These are phyloP conservation scores for Goniozus legneri DNA, from an alignment of 1,140 invertebrate species.

Conservation along the genomic window DNA sequence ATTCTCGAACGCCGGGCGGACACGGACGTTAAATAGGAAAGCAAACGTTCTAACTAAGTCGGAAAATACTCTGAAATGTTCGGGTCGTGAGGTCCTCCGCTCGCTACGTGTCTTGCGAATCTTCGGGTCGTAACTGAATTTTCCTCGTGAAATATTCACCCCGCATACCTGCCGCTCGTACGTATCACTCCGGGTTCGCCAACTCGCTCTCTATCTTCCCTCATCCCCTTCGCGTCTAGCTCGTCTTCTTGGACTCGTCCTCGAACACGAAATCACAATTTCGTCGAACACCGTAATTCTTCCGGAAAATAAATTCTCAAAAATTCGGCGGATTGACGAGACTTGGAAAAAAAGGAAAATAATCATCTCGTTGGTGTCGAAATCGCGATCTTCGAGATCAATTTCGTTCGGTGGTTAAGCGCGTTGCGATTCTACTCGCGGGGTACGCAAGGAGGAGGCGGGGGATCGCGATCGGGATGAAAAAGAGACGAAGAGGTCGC, in stretches of 20 bases:
- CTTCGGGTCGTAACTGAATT: constrained; percentile 50
- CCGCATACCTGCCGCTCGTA: constrained; percentile 44
- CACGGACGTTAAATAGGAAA: constrained; percentile 44
- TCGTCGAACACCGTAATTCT: no score
- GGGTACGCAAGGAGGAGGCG: no score
- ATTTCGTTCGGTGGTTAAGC: constrained; percentile 11
- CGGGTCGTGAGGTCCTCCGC: constrained; percentile 30
- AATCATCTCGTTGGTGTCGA: no score
- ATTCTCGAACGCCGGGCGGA: constrained; percentile 25
- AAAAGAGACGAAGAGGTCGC: not conserved
- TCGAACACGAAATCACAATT: no score
- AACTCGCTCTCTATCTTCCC: constrained; percentile 22
- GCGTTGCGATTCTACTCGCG: no score
- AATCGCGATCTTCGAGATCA: no score
- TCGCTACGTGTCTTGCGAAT: constrained; percentile 47
- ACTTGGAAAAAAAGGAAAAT: no score
- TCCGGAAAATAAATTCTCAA: no score
- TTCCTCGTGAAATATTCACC: constrained; percentile 52
- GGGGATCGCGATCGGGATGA: constrained; percentile 4
- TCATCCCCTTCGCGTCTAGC: constrained; percentile 7
- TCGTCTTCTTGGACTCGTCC: no score
- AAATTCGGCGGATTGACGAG: no score
- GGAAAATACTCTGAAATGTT: constrained; percentile 44
- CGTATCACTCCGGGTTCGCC: constrained; percentile 41
- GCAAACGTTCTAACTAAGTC: constrained; percentile 53